phyloP scores from a whole-genome alignment of 2,888 invertebrate species.

The Rhamphomyia laevipes region DNA sequence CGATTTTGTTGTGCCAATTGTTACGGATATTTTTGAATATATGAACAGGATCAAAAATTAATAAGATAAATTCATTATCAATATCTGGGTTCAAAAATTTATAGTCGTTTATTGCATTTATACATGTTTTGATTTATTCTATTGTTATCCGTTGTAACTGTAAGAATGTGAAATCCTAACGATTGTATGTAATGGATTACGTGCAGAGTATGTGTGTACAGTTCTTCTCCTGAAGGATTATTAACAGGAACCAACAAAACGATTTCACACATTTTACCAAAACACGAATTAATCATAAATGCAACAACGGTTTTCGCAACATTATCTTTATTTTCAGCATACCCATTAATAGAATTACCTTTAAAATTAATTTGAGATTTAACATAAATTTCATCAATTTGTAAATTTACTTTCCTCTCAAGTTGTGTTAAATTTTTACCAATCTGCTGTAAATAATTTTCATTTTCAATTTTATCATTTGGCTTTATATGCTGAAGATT shows the following conservation, averaged over 20 bases:
- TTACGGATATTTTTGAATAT: not conserved
- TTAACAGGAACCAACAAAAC: not conserved
- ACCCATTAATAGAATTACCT: not conserved
- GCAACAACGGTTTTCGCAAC: not conserved
- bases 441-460: not conserved
- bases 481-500: not conserved
- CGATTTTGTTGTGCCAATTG: not conserved
- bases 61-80: not conserved
- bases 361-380: not conserved
- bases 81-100: not conserved
- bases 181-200: not conserved
- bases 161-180: not conserved
- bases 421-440: not conserved
- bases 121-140: not conserved
- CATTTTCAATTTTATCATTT: not conserved
- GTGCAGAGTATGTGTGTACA: not conserved
- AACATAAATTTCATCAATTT: not conserved
- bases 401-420: not conserved
- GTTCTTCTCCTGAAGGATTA: not conserved
- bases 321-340: not conserved
- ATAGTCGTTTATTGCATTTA: not conserved
- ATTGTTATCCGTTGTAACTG: not conserved
- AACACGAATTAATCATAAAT: not conserved
- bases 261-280: not conserved
- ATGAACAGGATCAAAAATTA: not conserved